These are phyloP conservation scores for Rhabdomys pumilio DNA, from an alignment of 2,797 vertebrate species.

Conservation along the genomic window DNA sequence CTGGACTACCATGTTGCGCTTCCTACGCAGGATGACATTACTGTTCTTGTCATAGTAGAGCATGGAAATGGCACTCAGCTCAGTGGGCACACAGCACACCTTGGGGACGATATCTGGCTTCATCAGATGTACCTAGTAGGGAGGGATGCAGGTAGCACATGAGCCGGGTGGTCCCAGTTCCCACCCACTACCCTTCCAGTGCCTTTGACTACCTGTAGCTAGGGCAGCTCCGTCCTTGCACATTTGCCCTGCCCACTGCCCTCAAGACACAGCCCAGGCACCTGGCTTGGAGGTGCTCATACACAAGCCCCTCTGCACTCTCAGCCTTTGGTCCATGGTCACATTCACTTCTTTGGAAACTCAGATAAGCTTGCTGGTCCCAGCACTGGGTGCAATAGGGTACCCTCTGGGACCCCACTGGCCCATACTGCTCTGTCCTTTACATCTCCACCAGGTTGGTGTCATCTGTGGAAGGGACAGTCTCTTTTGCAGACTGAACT, in stretches of 20 bases:
- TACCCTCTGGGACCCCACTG: background rate
- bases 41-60: constrained; percentile 99
- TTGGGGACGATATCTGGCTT: constrained; percentile 97
- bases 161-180: background rate
- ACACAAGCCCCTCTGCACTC: background rate
- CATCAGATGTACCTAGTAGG: constrained; percentile 95
- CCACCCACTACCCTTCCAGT: no score
- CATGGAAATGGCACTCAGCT: constrained; percentile 97
- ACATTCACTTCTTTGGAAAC: background rate
- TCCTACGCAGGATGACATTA: constrained; percentile 98
- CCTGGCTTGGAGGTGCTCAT: no score
- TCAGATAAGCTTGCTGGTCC: background rate
- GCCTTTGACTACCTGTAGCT: background rate
- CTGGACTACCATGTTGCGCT: constrained; percentile 98
- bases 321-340: no score
- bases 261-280: background rate
- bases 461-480: constrained; percentile 87
- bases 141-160: background rate
- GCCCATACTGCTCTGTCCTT: background rate
- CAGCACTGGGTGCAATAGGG: background rate
- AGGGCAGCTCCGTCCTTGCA: no score
- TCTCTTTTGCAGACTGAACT: background rate
- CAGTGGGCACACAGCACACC: constrained; percentile 97
- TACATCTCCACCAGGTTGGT: constrained; percentile 87
- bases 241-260: background rate